These are phyloP conservation scores for Ariopsis seemanni DNA, from an alignment of 2,113 vertebrate species.

Conservation along the genomic window DNA sequence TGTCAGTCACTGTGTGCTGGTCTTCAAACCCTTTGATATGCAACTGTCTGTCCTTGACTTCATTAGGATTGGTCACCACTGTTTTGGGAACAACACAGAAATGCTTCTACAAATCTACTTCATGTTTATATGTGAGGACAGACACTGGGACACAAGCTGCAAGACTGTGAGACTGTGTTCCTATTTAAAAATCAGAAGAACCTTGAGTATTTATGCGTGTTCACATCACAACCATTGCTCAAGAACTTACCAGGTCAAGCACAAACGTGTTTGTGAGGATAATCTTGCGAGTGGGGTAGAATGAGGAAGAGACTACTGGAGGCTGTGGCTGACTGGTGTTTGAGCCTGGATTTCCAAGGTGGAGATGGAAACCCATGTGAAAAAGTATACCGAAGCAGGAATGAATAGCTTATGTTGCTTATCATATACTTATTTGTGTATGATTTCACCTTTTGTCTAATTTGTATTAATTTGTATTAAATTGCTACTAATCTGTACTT, in stretches of 20 bases:
- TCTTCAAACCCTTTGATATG: not conserved
- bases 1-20: not conserved
- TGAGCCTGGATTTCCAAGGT: slow-evolving; percentile 44
- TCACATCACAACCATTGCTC: slow-evolving; percentile 60
- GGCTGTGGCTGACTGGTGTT: slow-evolving; percentile 14
- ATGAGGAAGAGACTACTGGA: not conserved
- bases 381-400: not conserved
- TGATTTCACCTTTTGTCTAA: not conserved
- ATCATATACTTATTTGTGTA: not conserved
- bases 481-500: not conserved
- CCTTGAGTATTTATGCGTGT: slow-evolving; percentile 56
- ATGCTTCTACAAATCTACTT: slow-evolving; percentile 21
- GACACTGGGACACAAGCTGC: slow-evolving; percentile 2
- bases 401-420: not conserved
- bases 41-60: not conserved
- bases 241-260: slow-evolving; percentile 69
- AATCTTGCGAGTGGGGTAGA: slow-evolving; percentile 53
- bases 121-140: slow-evolving; percentile 24
- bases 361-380: slow-evolving; percentile 43
- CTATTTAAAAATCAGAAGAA: slow-evolving; percentile 36
- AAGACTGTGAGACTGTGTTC: slow-evolving; percentile 64
- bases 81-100: slow-evolving; percentile 21
- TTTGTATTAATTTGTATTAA: not conserved
- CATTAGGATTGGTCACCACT: slow-evolving; percentile 1
- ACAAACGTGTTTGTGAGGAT: slow-evolving; percentile 65